Evolutionary conservation across 2,888 invertebrate species (phyloP).

Genomic region (Cephus sareptanus): DNA sequence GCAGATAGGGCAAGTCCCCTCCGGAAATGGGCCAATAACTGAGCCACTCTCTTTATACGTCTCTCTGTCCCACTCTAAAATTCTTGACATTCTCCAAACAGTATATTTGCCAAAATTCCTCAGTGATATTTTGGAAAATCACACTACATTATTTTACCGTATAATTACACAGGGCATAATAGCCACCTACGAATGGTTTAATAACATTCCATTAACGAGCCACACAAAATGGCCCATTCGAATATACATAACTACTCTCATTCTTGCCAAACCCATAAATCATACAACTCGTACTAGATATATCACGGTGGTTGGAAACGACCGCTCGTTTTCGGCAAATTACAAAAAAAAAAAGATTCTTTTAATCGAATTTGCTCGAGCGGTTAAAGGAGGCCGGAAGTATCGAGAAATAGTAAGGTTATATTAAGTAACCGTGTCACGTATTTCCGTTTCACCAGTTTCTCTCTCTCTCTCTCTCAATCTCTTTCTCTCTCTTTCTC

Average conservation of each 20-base stretch:
- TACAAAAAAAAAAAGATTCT: background rate
- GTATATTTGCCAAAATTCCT: background rate
- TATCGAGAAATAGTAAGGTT: background rate
- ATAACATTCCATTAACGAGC: background rate
- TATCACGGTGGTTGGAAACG: background rate
- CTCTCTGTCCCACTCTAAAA: background rate
- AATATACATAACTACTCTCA: background rate
- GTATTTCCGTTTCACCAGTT: background rate
- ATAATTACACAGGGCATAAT: background rate
- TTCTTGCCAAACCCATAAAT: background rate
- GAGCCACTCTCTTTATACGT: conserved; percentile 1
- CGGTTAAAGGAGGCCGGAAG: background rate
- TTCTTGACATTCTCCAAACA: background rate
- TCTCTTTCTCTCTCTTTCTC: conserved; percentile 20
- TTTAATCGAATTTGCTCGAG: background rate
- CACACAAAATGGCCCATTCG: background rate
- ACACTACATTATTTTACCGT: background rate
- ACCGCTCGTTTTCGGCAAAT: background rate
- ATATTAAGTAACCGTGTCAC: background rate
- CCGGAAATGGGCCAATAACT: conserved; percentile 39
- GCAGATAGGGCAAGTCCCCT: conserved; percentile 14
- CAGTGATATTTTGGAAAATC: background rate
- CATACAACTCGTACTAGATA: background rate
- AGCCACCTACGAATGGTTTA: background rate
- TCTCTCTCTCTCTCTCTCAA: conserved; percentile 22